Percentiles rank a stretch among this genome's conserved stretches.
Conservation (phyloP, 2,113 vertebrate species). For the Odobenus rosmarus region DNA sequence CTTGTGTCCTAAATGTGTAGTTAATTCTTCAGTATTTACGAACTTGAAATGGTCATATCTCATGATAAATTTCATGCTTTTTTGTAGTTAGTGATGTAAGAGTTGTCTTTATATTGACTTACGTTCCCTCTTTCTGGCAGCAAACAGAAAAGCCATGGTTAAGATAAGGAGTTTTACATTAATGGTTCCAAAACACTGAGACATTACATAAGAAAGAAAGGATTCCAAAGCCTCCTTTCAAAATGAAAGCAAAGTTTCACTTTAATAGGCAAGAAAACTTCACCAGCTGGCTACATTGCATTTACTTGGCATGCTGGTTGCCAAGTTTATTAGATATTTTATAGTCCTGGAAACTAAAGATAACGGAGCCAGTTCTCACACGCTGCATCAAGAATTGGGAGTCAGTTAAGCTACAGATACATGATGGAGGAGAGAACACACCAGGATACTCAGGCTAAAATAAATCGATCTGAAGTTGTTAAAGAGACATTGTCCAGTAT, state of each 20-base stretch:
- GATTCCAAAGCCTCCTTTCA: constrained; percentile 68
- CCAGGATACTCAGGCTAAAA: constrained; percentile 67
- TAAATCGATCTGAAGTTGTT: constrained; percentile 73
- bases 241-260: constrained; percentile 78
- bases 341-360: constrained; percentile 81
- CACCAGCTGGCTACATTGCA: constrained; percentile 79
- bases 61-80: background rate
- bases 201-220: constrained; percentile 58
- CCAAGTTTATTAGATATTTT: constrained; percentile 83
- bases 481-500: constrained; percentile 57
- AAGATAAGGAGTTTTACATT: constrained; percentile 46
- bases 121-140: background rate
- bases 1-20: background rate
- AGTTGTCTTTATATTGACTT: constrained; percentile 18
- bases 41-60: background rate
- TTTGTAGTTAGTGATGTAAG: background rate
- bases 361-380: constrained; percentile 75
- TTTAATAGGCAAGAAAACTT: constrained; percentile 71
- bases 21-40: background rate
- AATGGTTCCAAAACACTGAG: constrained; percentile 50
- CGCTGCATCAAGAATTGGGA: constrained; percentile 74
- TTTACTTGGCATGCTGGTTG: constrained; percentile 73
- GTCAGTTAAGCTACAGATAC: constrained; percentile 66
- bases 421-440: constrained; percentile 60
- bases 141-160: background rate